phyloP scores from a whole-genome alignment of 1,140 invertebrate species.

The Panagrolaimus sp. region DNA sequence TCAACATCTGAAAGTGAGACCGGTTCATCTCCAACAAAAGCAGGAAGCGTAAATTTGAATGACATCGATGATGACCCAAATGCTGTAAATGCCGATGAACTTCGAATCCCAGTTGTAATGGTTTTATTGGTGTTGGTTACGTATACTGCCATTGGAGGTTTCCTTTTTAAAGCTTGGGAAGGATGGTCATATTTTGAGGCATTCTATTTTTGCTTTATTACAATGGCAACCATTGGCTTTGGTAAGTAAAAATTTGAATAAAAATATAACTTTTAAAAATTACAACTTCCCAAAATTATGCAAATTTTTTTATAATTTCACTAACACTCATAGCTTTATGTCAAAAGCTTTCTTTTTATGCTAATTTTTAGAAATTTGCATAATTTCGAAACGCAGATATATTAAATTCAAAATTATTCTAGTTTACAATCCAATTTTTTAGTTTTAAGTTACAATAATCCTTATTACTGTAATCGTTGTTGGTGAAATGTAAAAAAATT shows the following conservation, averaged over 20 bases:
- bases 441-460: not conserved
- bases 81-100: constrained; percentile 27
- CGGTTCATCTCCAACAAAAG: constrained; percentile 38
- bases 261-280: too few relatives aligned
- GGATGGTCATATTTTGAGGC: constrained; percentile 59
- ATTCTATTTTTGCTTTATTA: constrained; percentile 60
- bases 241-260: too few relatives aligned
- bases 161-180: constrained; percentile 55
- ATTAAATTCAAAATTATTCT: too few relatives aligned
- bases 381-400: too few relatives aligned
- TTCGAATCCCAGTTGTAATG: constrained; percentile 57
- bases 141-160: constrained; percentile 56
- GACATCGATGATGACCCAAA: constrained; percentile 53
- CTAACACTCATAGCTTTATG: too few relatives aligned
- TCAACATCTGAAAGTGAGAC: constrained; percentile 41
- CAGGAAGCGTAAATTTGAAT: constrained; percentile 53
- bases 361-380: not conserved
- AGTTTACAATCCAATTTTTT: not conserved
- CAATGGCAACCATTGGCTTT: constrained; percentile 58
- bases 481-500: too few relatives aligned
- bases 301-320: too few relatives aligned
- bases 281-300: too few relatives aligned
- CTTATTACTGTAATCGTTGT: too few relatives aligned
- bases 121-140: constrained; percentile 52
- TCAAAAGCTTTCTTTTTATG: not conserved